A percentile compares a stretch with the other conserved stretches of the same genome.
Evolutionary conservation across 2,888 invertebrate species (phyloP).

Genomic region (Hoplodrina blanda): DNA sequence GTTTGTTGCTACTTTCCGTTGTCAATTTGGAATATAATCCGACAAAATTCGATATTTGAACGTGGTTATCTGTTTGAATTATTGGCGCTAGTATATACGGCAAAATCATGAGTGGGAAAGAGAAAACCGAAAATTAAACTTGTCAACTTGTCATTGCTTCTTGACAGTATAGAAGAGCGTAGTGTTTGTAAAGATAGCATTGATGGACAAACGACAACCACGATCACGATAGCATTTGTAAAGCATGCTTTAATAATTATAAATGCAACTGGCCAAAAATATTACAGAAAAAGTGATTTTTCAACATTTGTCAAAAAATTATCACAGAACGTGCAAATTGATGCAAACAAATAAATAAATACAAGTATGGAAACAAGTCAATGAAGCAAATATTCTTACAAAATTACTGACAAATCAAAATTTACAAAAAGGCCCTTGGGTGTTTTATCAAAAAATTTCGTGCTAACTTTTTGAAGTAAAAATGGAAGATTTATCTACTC

Average conservation of each 20-base stretch:
- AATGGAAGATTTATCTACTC: constrained; percentile 39
- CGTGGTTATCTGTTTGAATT: background rate
- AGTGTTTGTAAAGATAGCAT: constrained; percentile 28
- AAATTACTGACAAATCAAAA: background rate
- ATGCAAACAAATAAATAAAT: background rate
- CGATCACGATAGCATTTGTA: background rate
- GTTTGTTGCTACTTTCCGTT: constrained; percentile 67
- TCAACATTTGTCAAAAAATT: background rate
- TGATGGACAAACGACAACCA: no score
- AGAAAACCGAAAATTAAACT: constrained; percentile 2
- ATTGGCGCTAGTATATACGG: constrained; percentile 16
- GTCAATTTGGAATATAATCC: constrained; percentile 48
- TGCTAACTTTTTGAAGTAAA: background rate
- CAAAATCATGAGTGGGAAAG: constrained; percentile 5
- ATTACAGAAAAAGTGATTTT: background rate
- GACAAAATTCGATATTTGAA: background rate
- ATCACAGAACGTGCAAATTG: background rate
- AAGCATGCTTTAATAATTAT: constrained; percentile 4
- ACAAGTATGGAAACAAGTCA: background rate
- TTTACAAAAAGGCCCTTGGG: background rate
- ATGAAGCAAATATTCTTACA: background rate
- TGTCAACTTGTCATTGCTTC: background rate
- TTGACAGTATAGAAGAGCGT: background rate
- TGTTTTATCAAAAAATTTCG: background rate
- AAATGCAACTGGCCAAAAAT: background rate